Base-by-base conservation (phyloP, 2,113 vertebrate genomes). In the Entelurus aequoreus region DNA sequence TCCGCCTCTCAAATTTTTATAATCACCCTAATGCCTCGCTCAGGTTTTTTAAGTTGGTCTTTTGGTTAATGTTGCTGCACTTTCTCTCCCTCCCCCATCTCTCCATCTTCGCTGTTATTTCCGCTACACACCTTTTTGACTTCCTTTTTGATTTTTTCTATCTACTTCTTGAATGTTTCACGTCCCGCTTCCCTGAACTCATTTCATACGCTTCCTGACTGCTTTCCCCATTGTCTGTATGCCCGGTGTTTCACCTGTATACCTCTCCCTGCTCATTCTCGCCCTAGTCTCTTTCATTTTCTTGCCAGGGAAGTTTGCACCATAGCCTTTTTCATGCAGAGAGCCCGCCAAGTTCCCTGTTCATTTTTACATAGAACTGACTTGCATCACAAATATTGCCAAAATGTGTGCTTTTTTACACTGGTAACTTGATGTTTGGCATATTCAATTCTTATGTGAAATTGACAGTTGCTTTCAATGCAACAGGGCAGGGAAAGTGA, bases 171-270 rank as follows among this genome's bases (percentile, higher is more conserved):
- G 0, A 48, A 46, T 38, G 50, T 59, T 73, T 69, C 15, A 61
- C 42, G 49, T n/a, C 19, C 62, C 19, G 19, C 48, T 76, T 59
- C 40, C 44, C 63, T 71, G 36, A 63, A 40, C 61, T 70, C 13
- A 16, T 55, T 63, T 63, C 42, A 50, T 44, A 40, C 13, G 62
- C 5, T 36, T 16, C 51, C 44, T 14, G 55, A 5, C 36, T 42
- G 40, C 63, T 47, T 69, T 66, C 46, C 63, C 42, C 42, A 46
- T 46, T 61, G 16, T 63, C 62, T 71, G 70, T 55, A 71, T 52
- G 61, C 63, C 55, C 19, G 15, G 56, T 62, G 74, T 72, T 77
- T 77, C 75, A 79, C 69, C 79, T 68, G 54, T 63, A 48, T 52
- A 21, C 48, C 46, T 36, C 54, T 71, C 49, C 21, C 3, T 47